A percentile compares a stretch with the other conserved stretches of the same genome.
phyloP scores from a whole-genome alignment of 2,113 vertebrate genomes.

The Aldabrachelys gigantea region DNA sequence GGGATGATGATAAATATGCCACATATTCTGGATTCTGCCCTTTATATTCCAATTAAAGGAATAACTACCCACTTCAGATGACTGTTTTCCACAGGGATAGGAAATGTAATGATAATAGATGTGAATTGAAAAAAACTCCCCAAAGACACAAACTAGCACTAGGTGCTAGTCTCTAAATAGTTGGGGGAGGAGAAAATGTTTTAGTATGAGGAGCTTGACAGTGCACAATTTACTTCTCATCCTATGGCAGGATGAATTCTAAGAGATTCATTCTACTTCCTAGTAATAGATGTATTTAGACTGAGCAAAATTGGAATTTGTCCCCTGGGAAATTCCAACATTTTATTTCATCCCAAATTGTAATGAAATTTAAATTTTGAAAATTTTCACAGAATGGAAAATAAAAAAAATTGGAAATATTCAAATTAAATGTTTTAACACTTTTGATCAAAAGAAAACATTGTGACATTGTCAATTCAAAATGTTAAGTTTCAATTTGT shows the following conservation, averaged over 20 bases:
- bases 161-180: slow-evolving; percentile 34
- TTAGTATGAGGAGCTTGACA: slow-evolving; percentile 27
- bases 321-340: not conserved
- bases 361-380: not conserved
- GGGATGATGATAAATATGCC: slow-evolving; percentile 60
- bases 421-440: not conserved
- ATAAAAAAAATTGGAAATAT: not conserved
- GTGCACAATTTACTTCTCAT: slow-evolving; percentile 33
- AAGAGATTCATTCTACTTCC: not conserved
- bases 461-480: no score
- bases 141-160: no score
- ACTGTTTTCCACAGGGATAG: slow-evolving; percentile 56
- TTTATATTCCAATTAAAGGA: slow-evolving; percentile 68
- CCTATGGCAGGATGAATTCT: slow-evolving; percentile 15
- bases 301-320: not conserved
- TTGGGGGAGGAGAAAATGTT: not conserved
- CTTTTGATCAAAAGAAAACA: no score
- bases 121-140: not conserved
- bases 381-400: not conserved
- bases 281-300: not conserved
- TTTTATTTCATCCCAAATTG: not conserved
- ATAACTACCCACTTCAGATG: slow-evolving; percentile 55
- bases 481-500: no score
- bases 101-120: slow-evolving; percentile 29
- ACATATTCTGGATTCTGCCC: slow-evolving; percentile 59